Evolutionary conservation across 1,140 invertebrate species (phyloP).

Genomic region (Drosophila kanapiae): DNA sequence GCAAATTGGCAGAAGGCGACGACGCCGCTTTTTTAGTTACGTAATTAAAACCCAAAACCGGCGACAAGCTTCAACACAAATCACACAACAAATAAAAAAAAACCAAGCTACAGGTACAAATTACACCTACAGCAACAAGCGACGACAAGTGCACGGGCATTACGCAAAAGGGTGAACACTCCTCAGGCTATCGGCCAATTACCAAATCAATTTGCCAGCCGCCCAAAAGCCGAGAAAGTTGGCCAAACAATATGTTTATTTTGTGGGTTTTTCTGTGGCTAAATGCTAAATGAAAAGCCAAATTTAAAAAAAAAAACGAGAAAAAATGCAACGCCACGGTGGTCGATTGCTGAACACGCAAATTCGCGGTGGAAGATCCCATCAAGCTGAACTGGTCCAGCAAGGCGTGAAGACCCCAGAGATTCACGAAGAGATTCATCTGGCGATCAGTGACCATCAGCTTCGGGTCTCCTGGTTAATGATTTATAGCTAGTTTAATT

Average conservation of each 20-base stretch:
- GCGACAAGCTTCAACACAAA: slow-evolving; percentile 16
- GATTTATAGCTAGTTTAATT: background rate
- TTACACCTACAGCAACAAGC: slow-evolving; percentile 5
- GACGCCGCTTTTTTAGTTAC: slow-evolving; percentile 16
- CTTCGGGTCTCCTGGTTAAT: background rate
- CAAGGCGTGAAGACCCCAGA: slow-evolving; percentile 38
- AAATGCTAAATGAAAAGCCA: slow-evolving; percentile 28
- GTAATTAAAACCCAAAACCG: slow-evolving; percentile 48
- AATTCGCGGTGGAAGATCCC: slow-evolving; percentile 37
- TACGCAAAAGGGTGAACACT: slow-evolving; percentile 37
- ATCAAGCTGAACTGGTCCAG: slow-evolving; percentile 42
- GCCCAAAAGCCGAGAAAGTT: slow-evolving; percentile 37
- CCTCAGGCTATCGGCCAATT: slow-evolving; percentile 24
- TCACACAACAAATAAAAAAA: background rate
- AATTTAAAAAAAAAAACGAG: slow-evolving; percentile 3
- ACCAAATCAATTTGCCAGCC: slow-evolving; percentile 39
- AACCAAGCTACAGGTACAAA: slow-evolving; percentile 4
- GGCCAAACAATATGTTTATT: slow-evolving; percentile 26
- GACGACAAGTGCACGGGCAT: slow-evolving; percentile 44
- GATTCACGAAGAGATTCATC: slow-evolving; percentile 11
- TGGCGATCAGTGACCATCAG: slow-evolving; percentile 7
- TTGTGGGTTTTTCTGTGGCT: slow-evolving; percentile 1
- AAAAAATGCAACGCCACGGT: slow-evolving; percentile 25
- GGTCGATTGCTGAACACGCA: slow-evolving; percentile 29
- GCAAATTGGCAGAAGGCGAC: slow-evolving; percentile 42